Evolutionary conservation across 2,888 invertebrate genomes (phyloP).

Genomic region (Cephalotes varians): DNA sequence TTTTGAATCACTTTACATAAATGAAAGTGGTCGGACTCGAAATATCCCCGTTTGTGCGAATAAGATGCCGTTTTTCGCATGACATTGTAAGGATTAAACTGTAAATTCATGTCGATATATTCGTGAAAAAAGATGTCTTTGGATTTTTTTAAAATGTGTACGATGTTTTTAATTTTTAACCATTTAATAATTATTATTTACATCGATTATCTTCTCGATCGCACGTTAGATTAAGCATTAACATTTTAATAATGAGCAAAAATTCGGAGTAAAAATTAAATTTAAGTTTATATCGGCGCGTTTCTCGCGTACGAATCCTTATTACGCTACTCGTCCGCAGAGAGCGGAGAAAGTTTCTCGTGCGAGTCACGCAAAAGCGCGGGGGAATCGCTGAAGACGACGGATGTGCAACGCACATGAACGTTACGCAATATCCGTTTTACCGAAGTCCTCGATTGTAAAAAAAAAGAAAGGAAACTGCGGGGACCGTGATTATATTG

Average conservation of each 20-base stretch:
- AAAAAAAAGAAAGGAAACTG: slow-evolving; percentile 61
- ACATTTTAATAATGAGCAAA: slow-evolving; percentile 1
- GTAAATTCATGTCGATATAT: not conserved
- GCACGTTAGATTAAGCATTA: not conserved
- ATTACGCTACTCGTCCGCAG: slow-evolving; percentile 13
- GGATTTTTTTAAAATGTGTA: not conserved
- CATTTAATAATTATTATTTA: slow-evolving; percentile 6
- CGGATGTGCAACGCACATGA: slow-evolving; percentile 57
- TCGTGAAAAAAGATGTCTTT: not conserved
- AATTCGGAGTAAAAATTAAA: not conserved
- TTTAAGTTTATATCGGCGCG: not conserved
- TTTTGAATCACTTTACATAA: too few species aligned
- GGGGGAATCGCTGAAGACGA: slow-evolving; percentile 68
- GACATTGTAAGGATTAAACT: too few species aligned
- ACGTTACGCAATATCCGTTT: slow-evolving; percentile 71
- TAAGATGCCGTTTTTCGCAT: too few species aligned
- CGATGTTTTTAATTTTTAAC: not conserved
- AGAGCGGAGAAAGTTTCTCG: slow-evolving; percentile 72
- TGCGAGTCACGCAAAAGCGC: slow-evolving; percentile 68
- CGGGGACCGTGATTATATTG: slow-evolving; percentile 41
- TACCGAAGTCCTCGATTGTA: slow-evolving; percentile 61
- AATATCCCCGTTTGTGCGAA: too few species aligned
- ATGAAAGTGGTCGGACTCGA: too few species aligned
- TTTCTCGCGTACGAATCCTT: slow-evolving; percentile 10
- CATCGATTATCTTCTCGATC: not conserved